Conservation (phyloP, 2,888 invertebrate species). For the Zonitis immaculata region DNA sequence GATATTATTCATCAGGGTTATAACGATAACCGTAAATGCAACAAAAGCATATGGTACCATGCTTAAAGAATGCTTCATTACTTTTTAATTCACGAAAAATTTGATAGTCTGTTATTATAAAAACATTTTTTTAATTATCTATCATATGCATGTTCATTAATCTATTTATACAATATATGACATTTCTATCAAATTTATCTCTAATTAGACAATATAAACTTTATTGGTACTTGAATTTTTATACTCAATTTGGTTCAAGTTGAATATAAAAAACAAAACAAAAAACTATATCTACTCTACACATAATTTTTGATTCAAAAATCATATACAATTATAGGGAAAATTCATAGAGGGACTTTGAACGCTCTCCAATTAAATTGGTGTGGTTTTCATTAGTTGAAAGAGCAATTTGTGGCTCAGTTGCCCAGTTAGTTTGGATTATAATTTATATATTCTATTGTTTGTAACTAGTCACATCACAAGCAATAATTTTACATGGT, state of each 20-base stretch:
- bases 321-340: no score
- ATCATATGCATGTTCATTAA: not conserved
- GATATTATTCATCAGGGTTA: constrained; percentile 22
- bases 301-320: no score
- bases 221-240: not conserved
- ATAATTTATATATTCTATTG: constrained; percentile 2
- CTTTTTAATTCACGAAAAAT: constrained; percentile 11
- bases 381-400: constrained; percentile 2
- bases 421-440: not conserved
- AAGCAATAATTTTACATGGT: not conserved
- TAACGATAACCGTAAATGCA: constrained; percentile 14
- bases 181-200: not conserved
- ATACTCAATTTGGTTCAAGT: no score
- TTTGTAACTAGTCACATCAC: not conserved
- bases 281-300: no score
- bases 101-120: constrained; percentile 3
- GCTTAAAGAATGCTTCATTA: constrained; percentile 21
- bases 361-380: constrained; percentile 1
- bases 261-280: no score
- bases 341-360: not conserved
- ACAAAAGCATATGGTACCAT: constrained; percentile 16
- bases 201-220: not conserved
- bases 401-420: constrained; percentile 1
- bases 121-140: constrained; percentile 4
- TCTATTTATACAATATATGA: not conserved